phyloP scores from a whole-genome alignment of 92 coral and sea anemone species.

The Desmophyllum pertusum region DNA sequence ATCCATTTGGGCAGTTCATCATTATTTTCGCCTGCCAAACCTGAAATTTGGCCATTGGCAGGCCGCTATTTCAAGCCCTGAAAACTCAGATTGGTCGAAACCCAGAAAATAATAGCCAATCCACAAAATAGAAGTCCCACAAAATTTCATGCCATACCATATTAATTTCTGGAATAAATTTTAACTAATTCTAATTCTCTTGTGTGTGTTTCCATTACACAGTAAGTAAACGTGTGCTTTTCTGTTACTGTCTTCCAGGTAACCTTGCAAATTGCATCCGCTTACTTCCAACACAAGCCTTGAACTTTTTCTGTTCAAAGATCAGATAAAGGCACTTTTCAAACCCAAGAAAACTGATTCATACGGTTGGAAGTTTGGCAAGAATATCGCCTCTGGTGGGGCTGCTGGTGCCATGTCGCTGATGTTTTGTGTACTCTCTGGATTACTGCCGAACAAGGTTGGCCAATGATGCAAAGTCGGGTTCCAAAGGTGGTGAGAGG shows the following conservation, averaged over 20 bases:
- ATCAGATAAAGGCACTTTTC: constrained; percentile 89
- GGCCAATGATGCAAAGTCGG: constrained; percentile 97
- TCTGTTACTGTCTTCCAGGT: constrained; percentile 52
- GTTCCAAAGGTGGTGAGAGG: constrained; percentile 93
- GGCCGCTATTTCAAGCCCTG: too few species aligned
- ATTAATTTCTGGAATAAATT: background rate
- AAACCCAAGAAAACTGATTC: constrained; percentile 87
- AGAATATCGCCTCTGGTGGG: constrained; percentile 96
- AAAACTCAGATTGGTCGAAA: background rate
- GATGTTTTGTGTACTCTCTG: constrained; percentile 89
- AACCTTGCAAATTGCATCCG: constrained; percentile 99
- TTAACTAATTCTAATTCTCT: background rate
- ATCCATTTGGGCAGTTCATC: too few species aligned
- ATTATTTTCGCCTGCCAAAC: too few species aligned
- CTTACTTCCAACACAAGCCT: constrained; percentile 97
- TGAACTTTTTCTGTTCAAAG: constrained; percentile 99
- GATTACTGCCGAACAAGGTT: constrained; percentile 99
- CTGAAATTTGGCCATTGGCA: too few species aligned
- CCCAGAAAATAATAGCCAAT: background rate
- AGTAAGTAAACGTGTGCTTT: background rate
- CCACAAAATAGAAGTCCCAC: background rate
- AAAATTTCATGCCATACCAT: too few species aligned
- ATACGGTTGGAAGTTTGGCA: constrained; percentile 70
- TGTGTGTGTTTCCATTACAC: background rate
- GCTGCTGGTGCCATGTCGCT: constrained; percentile 99